Percentiles rank a stretch among this genome's conserved stretches.
Conservation (phyloP, 2,797 vertebrate genomes). For the Acanthornis magna region DNA sequence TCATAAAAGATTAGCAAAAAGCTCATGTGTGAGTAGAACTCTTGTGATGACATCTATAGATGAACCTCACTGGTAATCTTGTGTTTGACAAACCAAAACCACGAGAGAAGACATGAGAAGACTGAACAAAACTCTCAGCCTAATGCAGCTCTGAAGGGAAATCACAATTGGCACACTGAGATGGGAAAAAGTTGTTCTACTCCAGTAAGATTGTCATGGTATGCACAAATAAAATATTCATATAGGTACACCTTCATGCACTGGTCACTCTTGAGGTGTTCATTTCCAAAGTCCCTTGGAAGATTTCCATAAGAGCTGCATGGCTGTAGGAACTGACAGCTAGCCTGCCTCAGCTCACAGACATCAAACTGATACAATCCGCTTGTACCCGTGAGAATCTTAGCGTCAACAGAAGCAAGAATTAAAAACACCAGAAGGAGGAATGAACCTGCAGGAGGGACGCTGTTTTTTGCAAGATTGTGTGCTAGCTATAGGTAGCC, state of each 20-base stretch:
- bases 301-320: background rate
- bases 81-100: background rate
- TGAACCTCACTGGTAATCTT: background rate
- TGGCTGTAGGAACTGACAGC: too few relatives aligned
- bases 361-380: too few relatives aligned
- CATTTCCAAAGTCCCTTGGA: background rate
- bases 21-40: background rate
- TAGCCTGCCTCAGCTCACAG: too few relatives aligned
- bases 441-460: too few relatives aligned
- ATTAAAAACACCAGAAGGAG: too few relatives aligned
- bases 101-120: background rate
- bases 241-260: background rate
- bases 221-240: background rate
- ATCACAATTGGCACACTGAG: background rate
- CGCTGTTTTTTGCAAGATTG: too few relatives aligned
- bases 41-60: background rate
- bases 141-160: background rate
- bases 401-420: too few relatives aligned
- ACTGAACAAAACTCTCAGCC: background rate
- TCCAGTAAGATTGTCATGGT: background rate
- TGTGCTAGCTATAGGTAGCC: too few relatives aligned
- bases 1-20: conserved; percentile 5
- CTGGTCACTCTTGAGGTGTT: background rate
- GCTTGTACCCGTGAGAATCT: too few relatives aligned
- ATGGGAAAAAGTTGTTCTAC: background rate